Base-by-base conservation (phyloP, 2,113 vertebrate species). In the Ranitomeya imitator region DNA sequence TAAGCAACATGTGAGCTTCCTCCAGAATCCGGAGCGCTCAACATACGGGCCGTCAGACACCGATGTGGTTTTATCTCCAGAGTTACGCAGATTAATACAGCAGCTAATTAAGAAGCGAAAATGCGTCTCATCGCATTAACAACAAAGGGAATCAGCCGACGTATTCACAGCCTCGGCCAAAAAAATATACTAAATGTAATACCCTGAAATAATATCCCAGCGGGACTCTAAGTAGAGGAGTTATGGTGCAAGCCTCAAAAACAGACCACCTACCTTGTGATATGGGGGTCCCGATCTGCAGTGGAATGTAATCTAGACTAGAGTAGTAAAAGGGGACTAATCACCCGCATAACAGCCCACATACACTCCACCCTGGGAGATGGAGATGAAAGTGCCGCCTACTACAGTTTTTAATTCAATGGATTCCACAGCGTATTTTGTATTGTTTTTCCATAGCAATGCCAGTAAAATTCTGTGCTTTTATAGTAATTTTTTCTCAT, bases 81-180 rank as follows among this genome's bases (percentile, higher is more conserved):
- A 23, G 65, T 85, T 73, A 69, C 26, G 65, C 61, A 83, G 51
- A 83, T 83, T 83, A 19, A 83, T 69, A 67, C 37, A 69, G 61
- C 61, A 83, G 81, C 63, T 67, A 83, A 83, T 83, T 63, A 83
- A 51, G 81, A 67, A 52, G 5, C 61, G 15, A 65, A 65, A 83
- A 52, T n/a, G 0, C 19, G 80, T 65, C 80, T 83, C 26, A 61
- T 60, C 37, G 37, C 37, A 83, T 67, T 65, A 83, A 83, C 23
- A 3, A 31, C 61, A 52, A 23, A 26, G 81, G 65, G 60, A 82
- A n/a, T n/a, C 81, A 23, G 51, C 61, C 13, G 37, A 15, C 4
- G 31, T 14, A 14, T 14, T 51, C 45, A 12, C 55, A 23, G 61
- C 61, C 9, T n/a, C 21, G 63, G 81, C 81, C 81, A 83, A 83